These are phyloP conservation scores for Sitta carolinensis DNA, from an alignment of 2,797 vertebrate species.

Conservation along the genomic window DNA sequence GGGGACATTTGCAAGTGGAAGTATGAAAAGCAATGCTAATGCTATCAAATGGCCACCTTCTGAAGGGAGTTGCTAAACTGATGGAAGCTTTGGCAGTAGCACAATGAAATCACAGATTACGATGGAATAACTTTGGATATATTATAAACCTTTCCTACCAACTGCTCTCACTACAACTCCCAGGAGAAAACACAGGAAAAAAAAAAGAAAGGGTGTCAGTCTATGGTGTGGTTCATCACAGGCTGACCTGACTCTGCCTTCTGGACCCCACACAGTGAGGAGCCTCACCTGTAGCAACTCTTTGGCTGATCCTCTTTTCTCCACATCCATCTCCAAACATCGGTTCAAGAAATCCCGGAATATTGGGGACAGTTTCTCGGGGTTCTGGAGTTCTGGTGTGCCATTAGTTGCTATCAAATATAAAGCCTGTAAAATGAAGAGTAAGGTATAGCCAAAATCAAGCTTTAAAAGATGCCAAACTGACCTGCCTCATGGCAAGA, in stretches of 20 bases:
- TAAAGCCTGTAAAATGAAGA: constrained; percentile 81
- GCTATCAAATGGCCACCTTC: neutral
- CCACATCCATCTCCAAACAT: constrained; percentile 97
- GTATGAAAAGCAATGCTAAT: neutral
- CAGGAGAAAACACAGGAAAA: neutral
- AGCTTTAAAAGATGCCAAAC: neutral
- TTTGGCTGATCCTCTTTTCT: constrained; percentile 95
- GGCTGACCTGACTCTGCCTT: neutral
- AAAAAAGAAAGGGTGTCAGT: neutral
- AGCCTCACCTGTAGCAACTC: constrained; percentile 90
- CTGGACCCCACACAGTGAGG: neutral
- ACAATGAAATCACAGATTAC: neutral
- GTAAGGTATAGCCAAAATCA: neutral
- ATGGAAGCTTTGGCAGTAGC: neutral
- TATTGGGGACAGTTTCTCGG: constrained; percentile 94
- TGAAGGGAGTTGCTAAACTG: neutral
- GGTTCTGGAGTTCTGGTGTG: constrained; percentile 96
- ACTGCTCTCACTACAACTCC: neutral
- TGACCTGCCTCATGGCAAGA: neutral
- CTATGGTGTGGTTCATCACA: neutral
- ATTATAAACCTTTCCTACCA: neutral
- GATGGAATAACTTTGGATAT: neutral
- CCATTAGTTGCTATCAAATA: constrained; percentile 98
- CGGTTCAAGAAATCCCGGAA: constrained; percentile 96
- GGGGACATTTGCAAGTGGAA: neutral